Evolutionary conservation across 1,140 invertebrate species (phyloP), one percentile per base, ranked within the genome.

Genomic region (Pachypsylla venusta): DNA sequence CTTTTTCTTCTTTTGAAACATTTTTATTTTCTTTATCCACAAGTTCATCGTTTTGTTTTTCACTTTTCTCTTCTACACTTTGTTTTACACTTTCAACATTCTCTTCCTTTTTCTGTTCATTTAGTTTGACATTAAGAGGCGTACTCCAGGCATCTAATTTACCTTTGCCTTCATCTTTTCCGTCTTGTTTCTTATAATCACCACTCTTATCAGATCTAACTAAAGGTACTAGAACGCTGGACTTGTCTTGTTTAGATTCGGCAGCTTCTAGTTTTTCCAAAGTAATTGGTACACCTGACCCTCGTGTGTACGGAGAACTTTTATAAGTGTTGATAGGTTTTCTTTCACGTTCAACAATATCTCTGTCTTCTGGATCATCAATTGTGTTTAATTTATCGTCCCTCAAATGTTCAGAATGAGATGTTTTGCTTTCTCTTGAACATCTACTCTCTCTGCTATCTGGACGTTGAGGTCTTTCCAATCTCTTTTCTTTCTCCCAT

Each of bases 241-340:
- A 48, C 42, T 48, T 57, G 26, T 79, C 78, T 10, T 65, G 71
- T 48, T 74, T 74, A 16, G 75, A 64, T 63, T 81, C 79, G 16
- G 79, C 77, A 2, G 79, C 78, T 64, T 79, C 79, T 1, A 81
- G 69, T 62, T 79, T 79, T 53, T 81, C 79, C 57, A 77, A 74
- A 1, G 78, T 81, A 2, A 81, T 77, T 0, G 79, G 79, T 24
- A 78, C 5, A 77, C 75, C 56, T 74, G 74, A n/a, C 73, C 68
- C 54, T 62, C 60, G 53, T 62, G 54, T 48, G 56, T 48, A 22
- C 30, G 5, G 2, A 30, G 13, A 13, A 57, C 55, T 53, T 57
- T 56, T 56, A 53, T 42, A 60, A 42, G 48, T 25, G 13, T 26
- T 20, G 0, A 48, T 16, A 53, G 55, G 53, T 19, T 60, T 60